A percentile compares a stretch with the other conserved stretches of the same genome.
Conservation (phyloP, 2,113 vertebrate genomes). For the Paramisgurnus dabryanus region DNA sequence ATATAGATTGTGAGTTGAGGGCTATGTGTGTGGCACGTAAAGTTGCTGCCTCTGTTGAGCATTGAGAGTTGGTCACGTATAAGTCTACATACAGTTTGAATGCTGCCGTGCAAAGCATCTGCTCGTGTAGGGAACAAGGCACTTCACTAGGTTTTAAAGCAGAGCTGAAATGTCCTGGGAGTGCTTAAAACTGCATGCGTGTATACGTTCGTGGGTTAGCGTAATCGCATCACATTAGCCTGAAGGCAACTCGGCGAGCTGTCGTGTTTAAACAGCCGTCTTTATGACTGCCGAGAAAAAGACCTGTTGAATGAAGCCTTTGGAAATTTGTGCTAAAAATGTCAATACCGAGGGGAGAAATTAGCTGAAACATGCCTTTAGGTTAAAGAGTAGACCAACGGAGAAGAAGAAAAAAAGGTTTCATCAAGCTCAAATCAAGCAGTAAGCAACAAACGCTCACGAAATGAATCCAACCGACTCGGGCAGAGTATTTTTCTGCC, state of each 20-base stretch:
- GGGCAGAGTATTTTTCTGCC: constrained; percentile 49
- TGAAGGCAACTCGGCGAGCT: constrained; percentile 46
- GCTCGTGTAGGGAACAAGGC: too few species aligned
- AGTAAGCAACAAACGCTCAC: constrained; percentile 57
- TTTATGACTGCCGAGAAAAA: constrained; percentile 20
- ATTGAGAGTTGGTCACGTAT: too few species aligned
- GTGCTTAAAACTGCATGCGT: constrained; percentile 15
- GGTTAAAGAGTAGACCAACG: not conserved
- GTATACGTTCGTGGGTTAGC: constrained; percentile 13
- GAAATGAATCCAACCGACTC: constrained; percentile 54
- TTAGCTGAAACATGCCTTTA: constrained; percentile 16
- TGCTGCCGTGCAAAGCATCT: too few species aligned
- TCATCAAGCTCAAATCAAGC: constrained; percentile 45
- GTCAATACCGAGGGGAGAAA: constrained; percentile 23
- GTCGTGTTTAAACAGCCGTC: constrained; percentile 46
- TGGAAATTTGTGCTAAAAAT: constrained; percentile 28
- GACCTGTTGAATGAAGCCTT: constrained; percentile 13
- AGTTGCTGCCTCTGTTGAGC: too few species aligned
- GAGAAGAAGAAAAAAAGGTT: constrained; percentile 29
- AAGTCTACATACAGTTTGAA: too few species aligned
- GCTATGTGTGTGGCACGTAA: too few species aligned
- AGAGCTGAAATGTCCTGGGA: constrained; percentile 3
- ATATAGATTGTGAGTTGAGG: too few species aligned
- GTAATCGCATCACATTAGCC: constrained; percentile 49
- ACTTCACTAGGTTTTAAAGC: too few species aligned